A percentile compares a stretch with the other conserved stretches of the same genome.
phyloP scores from a whole-genome alignment of 2,888 invertebrate species.

The Gisinianus flammeolus region DNA sequence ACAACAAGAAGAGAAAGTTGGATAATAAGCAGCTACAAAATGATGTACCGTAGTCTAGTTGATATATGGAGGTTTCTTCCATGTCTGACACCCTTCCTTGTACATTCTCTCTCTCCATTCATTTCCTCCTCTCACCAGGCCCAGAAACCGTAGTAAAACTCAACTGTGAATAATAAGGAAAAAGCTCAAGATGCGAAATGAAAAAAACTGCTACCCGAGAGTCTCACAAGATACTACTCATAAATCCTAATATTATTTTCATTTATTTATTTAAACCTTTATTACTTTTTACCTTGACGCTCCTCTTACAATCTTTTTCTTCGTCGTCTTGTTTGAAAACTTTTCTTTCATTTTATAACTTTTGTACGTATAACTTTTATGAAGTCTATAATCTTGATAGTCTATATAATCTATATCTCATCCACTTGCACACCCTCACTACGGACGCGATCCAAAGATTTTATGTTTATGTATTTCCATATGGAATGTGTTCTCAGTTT shows the following conservation, averaged over 20 bases:
- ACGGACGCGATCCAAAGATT: no score
- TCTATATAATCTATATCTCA: no score
- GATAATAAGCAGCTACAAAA: no score
- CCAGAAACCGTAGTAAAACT: neutral
- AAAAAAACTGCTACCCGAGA: neutral
- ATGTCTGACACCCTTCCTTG: neutral
- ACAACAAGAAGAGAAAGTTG: no score
- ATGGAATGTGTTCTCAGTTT: no score
- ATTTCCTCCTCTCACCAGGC: neutral
- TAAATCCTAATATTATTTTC: slow-evolving; percentile 29
- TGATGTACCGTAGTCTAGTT: no score
- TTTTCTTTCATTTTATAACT: slow-evolving; percentile 10
- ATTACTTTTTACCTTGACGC: slow-evolving; percentile 18
- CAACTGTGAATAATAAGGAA: neutral
- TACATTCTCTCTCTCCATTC: no score
- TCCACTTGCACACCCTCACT: no score
- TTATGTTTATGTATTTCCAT: no score
- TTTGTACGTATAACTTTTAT: neutral
- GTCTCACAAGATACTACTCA: slow-evolving; percentile 5
- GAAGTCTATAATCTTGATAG: no score
- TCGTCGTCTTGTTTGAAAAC: neutral
- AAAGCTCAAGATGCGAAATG: neutral
- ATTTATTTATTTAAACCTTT: slow-evolving; percentile 27
- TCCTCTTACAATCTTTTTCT: neutral
- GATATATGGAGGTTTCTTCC: no score